A percentile compares a stretch with the other conserved stretches of the same genome.
Conservation (phyloP, 2,113 vertebrate species). For the Cebus imitator region DNA sequence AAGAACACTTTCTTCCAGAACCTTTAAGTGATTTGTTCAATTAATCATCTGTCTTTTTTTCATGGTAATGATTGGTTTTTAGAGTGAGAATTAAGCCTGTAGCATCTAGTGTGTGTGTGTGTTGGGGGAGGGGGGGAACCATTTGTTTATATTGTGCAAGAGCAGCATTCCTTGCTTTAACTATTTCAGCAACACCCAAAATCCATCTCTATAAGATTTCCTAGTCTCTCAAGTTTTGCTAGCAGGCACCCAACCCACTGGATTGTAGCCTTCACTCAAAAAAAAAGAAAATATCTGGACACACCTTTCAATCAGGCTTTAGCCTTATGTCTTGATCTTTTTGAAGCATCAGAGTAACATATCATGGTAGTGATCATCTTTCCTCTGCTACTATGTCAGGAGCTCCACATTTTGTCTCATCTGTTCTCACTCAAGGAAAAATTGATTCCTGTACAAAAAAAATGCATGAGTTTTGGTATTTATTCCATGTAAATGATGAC, state of each 20-base stretch:
- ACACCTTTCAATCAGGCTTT: neutral
- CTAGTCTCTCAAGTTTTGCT: neutral
- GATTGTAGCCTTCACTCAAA: neutral
- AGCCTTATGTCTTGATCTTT: neutral
- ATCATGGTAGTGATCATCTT: neutral
- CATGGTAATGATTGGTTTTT: neutral
- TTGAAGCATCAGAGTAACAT: neutral
- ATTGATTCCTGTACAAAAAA: neutral
- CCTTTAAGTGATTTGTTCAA: neutral
- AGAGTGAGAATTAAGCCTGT: neutral
- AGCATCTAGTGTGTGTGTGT: neutral
- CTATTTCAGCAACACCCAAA: neutral
- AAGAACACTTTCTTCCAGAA: neutral
- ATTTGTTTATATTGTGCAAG: neutral
- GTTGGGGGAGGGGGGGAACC: no score
- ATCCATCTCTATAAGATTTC: neutral
- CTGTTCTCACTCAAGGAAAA: neutral
- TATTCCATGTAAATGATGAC: neutral
- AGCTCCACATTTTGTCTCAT: neutral
- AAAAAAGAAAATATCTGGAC: neutral
- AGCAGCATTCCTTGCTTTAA: neutral
- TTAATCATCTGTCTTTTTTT: neutral
- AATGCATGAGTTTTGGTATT: neutral
- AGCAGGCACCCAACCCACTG: neutral
- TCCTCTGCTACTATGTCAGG: neutral